phyloP scores from a whole-genome alignment of 2,888 invertebrate genomes.

The Limnephilus lunatus region DNA sequence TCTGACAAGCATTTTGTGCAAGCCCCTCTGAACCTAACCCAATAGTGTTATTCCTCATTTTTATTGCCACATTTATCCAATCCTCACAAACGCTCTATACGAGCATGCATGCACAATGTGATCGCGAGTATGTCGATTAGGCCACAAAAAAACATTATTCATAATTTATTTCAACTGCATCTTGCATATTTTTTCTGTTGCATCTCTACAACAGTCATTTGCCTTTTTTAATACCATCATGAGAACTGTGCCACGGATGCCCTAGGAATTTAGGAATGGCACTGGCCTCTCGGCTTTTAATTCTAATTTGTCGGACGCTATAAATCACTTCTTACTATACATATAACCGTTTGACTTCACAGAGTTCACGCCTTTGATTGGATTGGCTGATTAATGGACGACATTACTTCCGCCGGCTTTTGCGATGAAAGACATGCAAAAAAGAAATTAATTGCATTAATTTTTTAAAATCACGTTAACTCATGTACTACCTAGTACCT shows the following conservation, averaged over 20 bases:
- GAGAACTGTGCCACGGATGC: not conserved
- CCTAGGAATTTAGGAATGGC: not conserved
- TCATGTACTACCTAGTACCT: not conserved
- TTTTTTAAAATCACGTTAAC: not conserved
- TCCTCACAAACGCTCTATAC: too few relatives aligned
- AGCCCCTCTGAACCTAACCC: not conserved
- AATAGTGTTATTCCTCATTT: too few relatives aligned
- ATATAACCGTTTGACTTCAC: slow-evolving; percentile 7
- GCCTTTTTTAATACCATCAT: too few relatives aligned
- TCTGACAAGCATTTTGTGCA: not conserved
- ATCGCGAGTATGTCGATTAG: too few relatives aligned
- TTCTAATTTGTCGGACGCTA: not conserved
- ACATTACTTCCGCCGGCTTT: not conserved
- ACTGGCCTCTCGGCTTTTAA: not conserved
- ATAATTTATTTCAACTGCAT: too few relatives aligned
- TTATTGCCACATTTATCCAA: too few relatives aligned
- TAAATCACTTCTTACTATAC: not conserved
- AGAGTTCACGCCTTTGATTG: not conserved
- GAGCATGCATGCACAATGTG: too few relatives aligned
- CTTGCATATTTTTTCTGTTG: too few relatives aligned
- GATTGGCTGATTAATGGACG: not conserved
- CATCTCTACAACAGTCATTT: too few relatives aligned
- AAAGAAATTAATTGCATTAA: not conserved
- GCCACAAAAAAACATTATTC: too few relatives aligned
- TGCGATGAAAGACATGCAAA: not conserved